Conservation (phyloP, 2,888 invertebrate genomes). For the Lobophora halterata region DNA sequence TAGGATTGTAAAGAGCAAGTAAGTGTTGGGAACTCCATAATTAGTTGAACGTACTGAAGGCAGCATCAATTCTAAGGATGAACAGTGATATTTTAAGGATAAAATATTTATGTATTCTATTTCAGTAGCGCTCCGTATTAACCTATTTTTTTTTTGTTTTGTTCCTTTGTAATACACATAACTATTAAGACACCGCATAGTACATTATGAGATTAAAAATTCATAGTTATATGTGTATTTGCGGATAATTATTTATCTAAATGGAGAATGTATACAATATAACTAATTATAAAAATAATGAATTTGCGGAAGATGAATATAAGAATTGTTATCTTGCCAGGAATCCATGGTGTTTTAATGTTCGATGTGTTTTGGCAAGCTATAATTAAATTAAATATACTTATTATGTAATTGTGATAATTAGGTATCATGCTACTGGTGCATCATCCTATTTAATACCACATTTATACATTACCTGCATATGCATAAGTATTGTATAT, state of each 20-base stretch:
- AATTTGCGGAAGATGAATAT: constrained; percentile 45
- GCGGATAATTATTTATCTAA: constrained; percentile 65
- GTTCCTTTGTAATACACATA: constrained; percentile 48
- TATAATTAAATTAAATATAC: constrained; percentile 45
- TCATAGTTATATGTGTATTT: constrained; percentile 69
- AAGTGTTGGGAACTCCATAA: constrained; percentile 21
- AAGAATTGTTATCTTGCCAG: constrained; percentile 70
- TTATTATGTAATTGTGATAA: constrained; percentile 68
- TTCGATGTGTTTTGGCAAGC: constrained; percentile 68
- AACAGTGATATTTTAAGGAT: constrained; percentile 62
- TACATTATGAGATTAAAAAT: constrained; percentile 68
- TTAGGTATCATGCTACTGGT: constrained; percentile 62
- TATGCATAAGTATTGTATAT: too few species aligned
- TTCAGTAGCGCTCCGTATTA: constrained; percentile 46
- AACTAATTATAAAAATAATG: constrained; percentile 57
- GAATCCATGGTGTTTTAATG: constrained; percentile 63
- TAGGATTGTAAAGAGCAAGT: constrained; percentile 17
- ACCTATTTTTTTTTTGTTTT: constrained; percentile 37
- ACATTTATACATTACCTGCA: too few species aligned
- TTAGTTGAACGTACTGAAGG: constrained; percentile 34
- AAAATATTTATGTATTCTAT: constrained; percentile 47
- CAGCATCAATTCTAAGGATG: constrained; percentile 57
- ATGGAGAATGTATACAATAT: constrained; percentile 67
- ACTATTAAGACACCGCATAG: constrained; percentile 47
- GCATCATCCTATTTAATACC: constrained; percentile 42